Evolutionary conservation across 2,113 vertebrate genomes (phyloP), one percentile per base, ranked within the genome.

Genomic region (Vimba vimba): DNA sequence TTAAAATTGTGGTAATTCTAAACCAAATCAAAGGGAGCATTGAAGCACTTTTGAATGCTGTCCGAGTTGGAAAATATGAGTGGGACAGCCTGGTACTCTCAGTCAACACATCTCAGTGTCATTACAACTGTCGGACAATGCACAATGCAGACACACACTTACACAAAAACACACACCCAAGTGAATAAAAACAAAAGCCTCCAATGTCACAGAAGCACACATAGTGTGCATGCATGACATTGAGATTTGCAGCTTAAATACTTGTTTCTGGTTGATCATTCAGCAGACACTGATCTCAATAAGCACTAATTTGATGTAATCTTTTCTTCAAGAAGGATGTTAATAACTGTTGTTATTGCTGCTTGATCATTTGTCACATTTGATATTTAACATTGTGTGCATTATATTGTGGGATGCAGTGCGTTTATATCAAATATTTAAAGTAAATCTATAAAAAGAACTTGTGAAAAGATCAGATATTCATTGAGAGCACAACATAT

Each of bases 21-120:
- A 57, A 57, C 17, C 52, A 55, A 30, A 68, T 27, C 43, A 50
- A 77, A n/a, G 17, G 59, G 15, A 68, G 27, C 52, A 62, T n/a
- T 27, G 57, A 60, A 30, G 19, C 23, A 39, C 68, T 79, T 68
- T 69, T 78, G 62, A 66, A 33, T 27, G 60, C 36, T 74, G 36
- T n/a, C 39, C 33, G 8, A 71, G 36, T 30, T 68, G 78, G n/a
- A 57, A 52, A 36, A 76, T 19, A 21, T 59, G 79, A 73, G 52
- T 66, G 62, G 60, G 1, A 43, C 73, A 79, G 84, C 23, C 84
- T 88, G 87, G 75, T 76, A 88, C 87, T 77, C 59, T 79, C 79
- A 23, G 21, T 55, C 55, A n/a, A 55, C 30, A 9, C 36, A 17
- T 36, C 52, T 23, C 83, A 59, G 36, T 85, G 47, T 55, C 21